These are phyloP conservation scores for Arvicola amphibius DNA, from an alignment of 2,797 vertebrate genomes.

Conservation along the genomic window DNA sequence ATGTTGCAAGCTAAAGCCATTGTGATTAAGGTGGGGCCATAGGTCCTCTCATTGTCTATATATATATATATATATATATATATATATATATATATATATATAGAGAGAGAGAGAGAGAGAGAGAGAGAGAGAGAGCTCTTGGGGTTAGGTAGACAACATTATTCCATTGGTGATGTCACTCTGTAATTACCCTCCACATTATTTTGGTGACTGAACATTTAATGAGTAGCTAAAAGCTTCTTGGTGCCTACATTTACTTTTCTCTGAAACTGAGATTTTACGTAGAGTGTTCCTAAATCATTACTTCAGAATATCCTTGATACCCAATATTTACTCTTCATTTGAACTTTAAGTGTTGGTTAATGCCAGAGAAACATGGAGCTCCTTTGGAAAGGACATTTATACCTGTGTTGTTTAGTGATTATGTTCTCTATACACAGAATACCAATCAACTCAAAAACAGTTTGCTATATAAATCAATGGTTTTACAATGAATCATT, in stretches of 20 bases:
- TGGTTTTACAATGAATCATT: not conserved
- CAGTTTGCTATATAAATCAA: not conserved
- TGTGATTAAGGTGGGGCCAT: rapidly evolving
- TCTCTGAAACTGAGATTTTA: not conserved
- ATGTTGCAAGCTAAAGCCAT: not conserved
- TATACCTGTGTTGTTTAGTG: not conserved
- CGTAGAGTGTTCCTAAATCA: not conserved
- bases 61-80: no score
- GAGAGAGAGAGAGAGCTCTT: no score
- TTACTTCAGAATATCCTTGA: not conserved
- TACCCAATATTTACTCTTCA: not conserved
- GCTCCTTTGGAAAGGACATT: rapidly evolving
- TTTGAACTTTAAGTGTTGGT: not conserved
- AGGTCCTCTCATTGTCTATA: rapidly evolving
- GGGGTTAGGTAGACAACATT: not conserved
- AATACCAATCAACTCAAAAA: not conserved
- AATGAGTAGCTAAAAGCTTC: not conserved
- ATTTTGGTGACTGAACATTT: not conserved
- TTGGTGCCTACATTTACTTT: not conserved
- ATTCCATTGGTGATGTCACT: not conserved
- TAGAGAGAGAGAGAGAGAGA: no score
- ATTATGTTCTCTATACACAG: not conserved
- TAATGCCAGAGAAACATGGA: not conserved
- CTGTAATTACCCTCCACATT: not conserved
- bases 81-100: no score